Conservation (phyloP, 2,888 invertebrate genomes). For the Pseudococcus longispinus region DNA sequence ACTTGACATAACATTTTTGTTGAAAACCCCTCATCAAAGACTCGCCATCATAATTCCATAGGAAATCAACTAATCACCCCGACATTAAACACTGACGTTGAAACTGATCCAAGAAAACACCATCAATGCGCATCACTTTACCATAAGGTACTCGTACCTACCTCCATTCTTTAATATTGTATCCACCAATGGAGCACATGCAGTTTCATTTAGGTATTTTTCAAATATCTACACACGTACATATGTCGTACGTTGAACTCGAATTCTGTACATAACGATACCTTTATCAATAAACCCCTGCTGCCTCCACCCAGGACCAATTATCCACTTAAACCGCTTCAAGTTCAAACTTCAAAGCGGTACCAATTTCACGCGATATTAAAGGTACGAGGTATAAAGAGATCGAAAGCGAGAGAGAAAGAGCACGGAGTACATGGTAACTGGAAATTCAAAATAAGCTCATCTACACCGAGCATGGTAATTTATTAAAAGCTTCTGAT, state of each 20-base stretch:
- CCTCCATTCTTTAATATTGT: neutral
- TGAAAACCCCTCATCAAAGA: too few relatives aligned
- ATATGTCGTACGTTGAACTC: neutral
- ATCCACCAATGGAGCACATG: neutral
- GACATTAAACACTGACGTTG: neutral
- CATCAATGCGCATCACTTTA: neutral
- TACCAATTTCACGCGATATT: constrained; percentile 42
- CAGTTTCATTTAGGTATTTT: neutral
- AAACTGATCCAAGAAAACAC: neutral
- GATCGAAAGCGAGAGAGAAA: neutral
- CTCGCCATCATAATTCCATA: too few relatives aligned
- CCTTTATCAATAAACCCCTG: neutral
- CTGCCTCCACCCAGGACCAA: neutral
- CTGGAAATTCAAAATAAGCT: constrained; percentile 49
- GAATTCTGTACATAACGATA: neutral
- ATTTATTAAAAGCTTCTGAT: constrained; percentile 53
- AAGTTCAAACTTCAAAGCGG: neutral
- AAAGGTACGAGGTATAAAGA: constrained; percentile 22
- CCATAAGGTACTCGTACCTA: neutral
- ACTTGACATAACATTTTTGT: neutral
- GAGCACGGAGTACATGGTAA: neutral
- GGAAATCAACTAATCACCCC: neutral
- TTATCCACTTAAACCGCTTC: neutral
- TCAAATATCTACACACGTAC: neutral
- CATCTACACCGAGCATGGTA: constrained; percentile 33